These are phyloP conservation scores for Leiothrix lutea DNA, from an alignment of 2,113 vertebrate species.

Conservation along the genomic window DNA sequence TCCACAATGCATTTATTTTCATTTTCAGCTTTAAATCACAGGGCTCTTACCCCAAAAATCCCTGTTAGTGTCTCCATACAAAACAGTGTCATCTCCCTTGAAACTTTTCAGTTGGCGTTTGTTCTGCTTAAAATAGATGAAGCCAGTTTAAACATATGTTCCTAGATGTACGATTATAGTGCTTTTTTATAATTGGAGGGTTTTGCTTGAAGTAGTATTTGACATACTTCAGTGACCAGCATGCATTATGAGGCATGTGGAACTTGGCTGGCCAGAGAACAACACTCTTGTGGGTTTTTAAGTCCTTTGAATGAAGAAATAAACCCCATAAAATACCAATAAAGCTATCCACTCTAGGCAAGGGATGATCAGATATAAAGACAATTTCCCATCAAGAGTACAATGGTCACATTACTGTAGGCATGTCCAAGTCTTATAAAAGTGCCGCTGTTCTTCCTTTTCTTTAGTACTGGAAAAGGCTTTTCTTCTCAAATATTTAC, in stretches of 20 bases:
- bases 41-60: background rate
- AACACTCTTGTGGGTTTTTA: background rate
- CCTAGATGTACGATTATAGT: background rate
- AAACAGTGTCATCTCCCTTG: background rate
- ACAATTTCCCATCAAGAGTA: background rate
- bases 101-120: background rate
- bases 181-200: background rate
- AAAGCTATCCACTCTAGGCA: background rate
- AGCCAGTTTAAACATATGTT: conserved; percentile 13
- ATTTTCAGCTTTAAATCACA: background rate
- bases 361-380: background rate
- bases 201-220: conserved; percentile 3
- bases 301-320: background rate
- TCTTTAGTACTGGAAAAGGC: background rate
- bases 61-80: background rate
- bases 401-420: background rate
- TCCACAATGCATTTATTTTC: background rate
- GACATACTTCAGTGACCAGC: conserved; percentile 1
- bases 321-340: background rate
- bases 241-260: background rate
- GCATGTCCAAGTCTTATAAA: background rate
- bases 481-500: background rate
- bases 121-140: conserved; percentile 8
- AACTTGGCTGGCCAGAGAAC: background rate
- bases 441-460: background rate